Base-by-base conservation (phyloP, 2,888 invertebrate species). In the Zeuzera pyrina region DNA sequence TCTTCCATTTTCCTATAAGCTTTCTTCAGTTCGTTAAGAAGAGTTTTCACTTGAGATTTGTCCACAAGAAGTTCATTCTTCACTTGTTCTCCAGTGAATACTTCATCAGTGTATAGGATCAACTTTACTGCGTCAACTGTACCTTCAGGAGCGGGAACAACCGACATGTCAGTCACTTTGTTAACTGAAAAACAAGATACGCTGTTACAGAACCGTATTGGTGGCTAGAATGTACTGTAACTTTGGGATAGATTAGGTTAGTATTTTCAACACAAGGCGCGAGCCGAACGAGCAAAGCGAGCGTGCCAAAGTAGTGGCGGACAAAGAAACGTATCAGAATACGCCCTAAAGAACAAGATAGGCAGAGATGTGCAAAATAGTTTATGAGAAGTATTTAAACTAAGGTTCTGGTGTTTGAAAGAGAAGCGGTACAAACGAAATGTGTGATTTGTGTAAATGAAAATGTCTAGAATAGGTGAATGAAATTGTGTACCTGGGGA, bases 1-100 rank as follows among this genome's bases (percentile, higher is more conserved):
- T 69, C 70, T 21, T 73, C 68, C 65, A 83, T 72, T 37, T 62
- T 77, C 25, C 55, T 43, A 29, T 70, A 60, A 0, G 65, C 79
- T 4, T 42, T 62, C 45, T 67, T 73, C 13, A 83, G 43, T 34
- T 81, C 71, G 7, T 54, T 46, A 0, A 81, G 41, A 29, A 83
- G 42, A 1, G 41, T 38, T 22, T 49, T 51, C 0, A 62, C 65
- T 30, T 67, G 65, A 0, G 52, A 41, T 35, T 57, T 71, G 16
- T 76, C 74, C 2, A 81, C 49, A n/a, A 81, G 48, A 1, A 81
- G 31, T 6, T 74, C 68, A 2, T 41, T 46, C 19, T 55, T 58
- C 11, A 41, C 54, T 37, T 65, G 67, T 14, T 67, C 69, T 2
- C 72, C 74, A 0, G 67, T 58, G 30, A 70, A 59, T 2, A 55